Evolutionary conservation across 1,140 invertebrate genomes (phyloP), one percentile per base, ranked within the genome.

Genomic region (Heterodera carotae): DNA sequence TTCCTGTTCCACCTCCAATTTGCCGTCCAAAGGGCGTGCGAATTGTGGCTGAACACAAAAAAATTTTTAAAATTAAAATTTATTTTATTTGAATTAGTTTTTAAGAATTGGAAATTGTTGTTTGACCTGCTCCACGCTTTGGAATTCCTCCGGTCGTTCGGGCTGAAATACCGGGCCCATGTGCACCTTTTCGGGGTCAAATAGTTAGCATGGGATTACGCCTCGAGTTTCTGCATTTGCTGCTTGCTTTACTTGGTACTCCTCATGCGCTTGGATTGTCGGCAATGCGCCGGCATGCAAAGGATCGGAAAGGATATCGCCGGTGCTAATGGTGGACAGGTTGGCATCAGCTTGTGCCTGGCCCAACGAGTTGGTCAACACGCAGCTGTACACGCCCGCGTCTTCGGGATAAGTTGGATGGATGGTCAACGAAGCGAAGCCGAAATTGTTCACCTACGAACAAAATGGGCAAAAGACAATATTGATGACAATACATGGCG

Each of bases 391-490:
- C 5, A 92, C 93, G 33, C 94, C 94, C 29, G 93, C 92, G 89
- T 96, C 94, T 89, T 96, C 94, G 2, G 94, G 93, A 81, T 94
- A 92, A 12, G 93, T 93, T 77, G 94, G 93, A 90, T 95, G 92
- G 76, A 96, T 94, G 81, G 95, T 94, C 34, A 96, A 87, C 31
- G 94, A 94, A 10, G 95, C 94, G 86, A 95, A 96, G 56, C 94
- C 94, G 88, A 96, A 96, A 88, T 93, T 95, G 84, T 95, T 94
- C 12, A 86, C 80, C 48, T 77, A n/a, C n/a, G 83, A 59, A 75
- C 53, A 25, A 82, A 66, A 33, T n/a, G 48, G 27, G 48, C 48
- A 34, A n/a, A 53, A 73, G 18, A 25, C 8, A 18, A 22, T 56
- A 43, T 39, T 27, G 48, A 22, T 39, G 48, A 43, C 0, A 12